A percentile compares a stretch with the other conserved stretches of the same genome.
Conservation (phyloP, 2,797 vertebrate species). For the Peromyscus aztecus region DNA sequence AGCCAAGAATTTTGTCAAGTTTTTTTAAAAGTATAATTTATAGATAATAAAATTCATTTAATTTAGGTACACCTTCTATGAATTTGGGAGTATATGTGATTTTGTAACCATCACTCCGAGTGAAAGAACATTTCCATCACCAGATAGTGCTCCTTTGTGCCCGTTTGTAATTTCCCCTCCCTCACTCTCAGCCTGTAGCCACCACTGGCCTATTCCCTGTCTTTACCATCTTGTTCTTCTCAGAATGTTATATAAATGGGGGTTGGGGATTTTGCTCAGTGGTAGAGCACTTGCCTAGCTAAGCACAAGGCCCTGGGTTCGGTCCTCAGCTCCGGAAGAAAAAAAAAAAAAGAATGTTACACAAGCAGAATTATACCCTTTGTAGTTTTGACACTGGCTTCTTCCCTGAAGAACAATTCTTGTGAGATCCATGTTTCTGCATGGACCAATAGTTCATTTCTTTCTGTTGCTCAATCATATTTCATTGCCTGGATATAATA, state of each 20-base stretch:
- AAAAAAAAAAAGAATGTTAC: background rate
- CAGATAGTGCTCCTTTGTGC: background rate
- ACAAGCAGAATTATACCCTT: background rate
- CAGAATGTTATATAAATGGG: background rate
- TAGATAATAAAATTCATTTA: background rate
- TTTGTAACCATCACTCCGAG: background rate
- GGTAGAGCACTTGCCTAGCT: too few species aligned
- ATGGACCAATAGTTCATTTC: background rate
- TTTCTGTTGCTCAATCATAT: background rate
- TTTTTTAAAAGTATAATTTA: background rate
- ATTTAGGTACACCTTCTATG: background rate
- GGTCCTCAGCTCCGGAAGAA: too few species aligned
- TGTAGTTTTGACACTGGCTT: background rate
- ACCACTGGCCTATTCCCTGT: background rate
- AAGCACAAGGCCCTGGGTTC: too few species aligned
- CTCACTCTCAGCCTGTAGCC: background rate
- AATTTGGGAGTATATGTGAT: background rate
- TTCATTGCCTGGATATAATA: background rate
- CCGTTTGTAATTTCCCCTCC: background rate
- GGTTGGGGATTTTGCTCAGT: too few species aligned
- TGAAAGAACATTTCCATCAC: conserved; percentile 2
- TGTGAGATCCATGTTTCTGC: background rate
- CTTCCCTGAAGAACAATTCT: background rate
- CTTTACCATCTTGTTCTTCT: background rate
- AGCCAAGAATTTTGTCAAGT: background rate